Evolutionary conservation across 2,797 vertebrate genomes (phyloP), one percentile per base, ranked within the genome.

Genomic region (Delichon dasypus): DNA sequence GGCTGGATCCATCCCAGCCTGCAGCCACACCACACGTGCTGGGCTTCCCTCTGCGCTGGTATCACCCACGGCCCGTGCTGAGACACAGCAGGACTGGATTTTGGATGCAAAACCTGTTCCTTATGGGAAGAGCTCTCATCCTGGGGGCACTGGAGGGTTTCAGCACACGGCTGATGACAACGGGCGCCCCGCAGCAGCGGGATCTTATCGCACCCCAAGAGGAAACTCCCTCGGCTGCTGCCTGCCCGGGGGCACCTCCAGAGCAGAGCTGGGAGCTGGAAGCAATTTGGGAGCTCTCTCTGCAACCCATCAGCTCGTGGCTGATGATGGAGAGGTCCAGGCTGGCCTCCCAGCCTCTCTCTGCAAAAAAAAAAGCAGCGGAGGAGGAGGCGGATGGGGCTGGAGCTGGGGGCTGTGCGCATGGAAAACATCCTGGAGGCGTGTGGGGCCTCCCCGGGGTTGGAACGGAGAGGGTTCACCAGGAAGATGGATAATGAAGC

Each of bases 401-500:
- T 93, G 90, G 66, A 84, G 80, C 38, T 1, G 4, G 64, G 58
- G 51, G 55, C 47, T 61, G 50, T 22, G 48, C 2, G 0, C 29
- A 60, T 26, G 48, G 82, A 88, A 89, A 88, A 85, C 85, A 77
- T 89, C 87, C 82, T 30, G 86, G 70, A 86, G 80, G 68, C 3
- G 2, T 16, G 68, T 1, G 5, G 82, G 86, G 83, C 76, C 86
- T 58, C 68, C 4, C 67, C n/a, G 80, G 60, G 36, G 22, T 15
- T 7, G 16, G 68, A 58, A 34, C 10, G 7, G 34, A 14, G 27
- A 3, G 4, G 16, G 48, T 11, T 82, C 9, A 1, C 13, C 27
- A 81, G 78, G 94, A 95, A 83, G 36, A 71, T 18, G 83, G 73
- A 42, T 83, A 95, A 96, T 94, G 89, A 96, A 92, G 81, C 90